These are phyloP conservation scores for Leptura quadrifasciata DNA, from an alignment of 2,888 invertebrate species.

Conservation along the genomic window DNA sequence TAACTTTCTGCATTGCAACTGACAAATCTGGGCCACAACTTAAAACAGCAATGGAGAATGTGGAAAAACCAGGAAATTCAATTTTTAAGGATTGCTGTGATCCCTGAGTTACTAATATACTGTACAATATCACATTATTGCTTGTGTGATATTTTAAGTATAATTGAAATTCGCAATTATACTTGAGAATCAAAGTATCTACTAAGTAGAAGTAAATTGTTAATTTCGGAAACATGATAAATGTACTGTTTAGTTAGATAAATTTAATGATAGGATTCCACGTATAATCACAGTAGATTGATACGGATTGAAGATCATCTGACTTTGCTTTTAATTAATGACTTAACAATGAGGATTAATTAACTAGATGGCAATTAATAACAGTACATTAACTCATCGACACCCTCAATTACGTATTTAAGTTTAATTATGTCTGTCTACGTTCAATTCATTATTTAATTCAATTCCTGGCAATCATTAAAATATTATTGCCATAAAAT, in stretches of 20 bases:
- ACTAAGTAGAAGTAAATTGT: neutral
- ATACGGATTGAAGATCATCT: slow-evolving; percentile 26
- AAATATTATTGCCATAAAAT: neutral
- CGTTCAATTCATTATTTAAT: neutral
- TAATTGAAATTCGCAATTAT: no score
- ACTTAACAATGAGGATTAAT: slow-evolving; percentile 17
- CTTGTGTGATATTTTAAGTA: no score
- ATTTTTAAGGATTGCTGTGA: no score
- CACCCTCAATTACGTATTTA: slow-evolving; percentile 11
- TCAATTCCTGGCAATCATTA: neutral
- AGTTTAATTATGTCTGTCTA: neutral
- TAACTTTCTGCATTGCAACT: no score
- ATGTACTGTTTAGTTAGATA: neutral
- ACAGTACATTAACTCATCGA: slow-evolving; percentile 18
- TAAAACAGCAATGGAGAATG: no score
- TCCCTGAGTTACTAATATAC: no score
- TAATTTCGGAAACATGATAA: neutral
- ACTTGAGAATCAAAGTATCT: no score
- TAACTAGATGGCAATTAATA: slow-evolving; percentile 27
- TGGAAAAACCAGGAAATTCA: no score
- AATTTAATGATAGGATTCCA: neutral
- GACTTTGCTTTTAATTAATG: slow-evolving; percentile 8
- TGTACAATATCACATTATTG: no score
- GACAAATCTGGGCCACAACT: no score
- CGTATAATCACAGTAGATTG: slow-evolving; percentile 23